phyloP scores from a whole-genome alignment of 2,113 vertebrate species.

The Mirza zaza region DNA sequence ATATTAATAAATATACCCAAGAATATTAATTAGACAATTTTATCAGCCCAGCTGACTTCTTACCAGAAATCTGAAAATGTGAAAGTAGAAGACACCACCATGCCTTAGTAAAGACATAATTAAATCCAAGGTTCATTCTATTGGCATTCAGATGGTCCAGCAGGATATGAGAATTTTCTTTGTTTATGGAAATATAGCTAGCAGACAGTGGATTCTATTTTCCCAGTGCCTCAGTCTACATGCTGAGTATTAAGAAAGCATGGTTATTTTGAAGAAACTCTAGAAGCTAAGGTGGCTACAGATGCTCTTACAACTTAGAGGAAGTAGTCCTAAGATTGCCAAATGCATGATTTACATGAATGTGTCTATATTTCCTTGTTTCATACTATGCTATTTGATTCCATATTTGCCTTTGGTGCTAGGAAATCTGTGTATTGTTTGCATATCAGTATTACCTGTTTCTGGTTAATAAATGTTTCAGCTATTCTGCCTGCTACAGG shows the following conservation, averaged over 20 bases:
- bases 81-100: background rate
- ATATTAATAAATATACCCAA: background rate
- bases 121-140: background rate
- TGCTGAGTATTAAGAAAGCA: background rate
- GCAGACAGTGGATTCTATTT: background rate
- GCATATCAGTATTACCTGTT: background rate
- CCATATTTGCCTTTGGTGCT: background rate
- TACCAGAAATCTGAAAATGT: background rate
- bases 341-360: background rate
- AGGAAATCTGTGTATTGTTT: background rate
- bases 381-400: background rate
- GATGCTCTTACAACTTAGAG: background rate
- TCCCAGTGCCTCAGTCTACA: background rate
- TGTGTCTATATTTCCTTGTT: background rate
- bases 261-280: background rate
- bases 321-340: background rate
- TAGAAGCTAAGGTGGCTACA: background rate
- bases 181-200: background rate
- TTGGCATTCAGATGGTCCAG: background rate
- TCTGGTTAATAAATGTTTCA: background rate
- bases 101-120: background rate
- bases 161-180: background rate
- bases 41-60: background rate
- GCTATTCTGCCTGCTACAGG: background rate
- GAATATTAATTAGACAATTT: slow-evolving; percentile 6